Evolutionary conservation across 2,888 invertebrate species (phyloP).

Genomic region (Acutogordius australiensis): DNA sequence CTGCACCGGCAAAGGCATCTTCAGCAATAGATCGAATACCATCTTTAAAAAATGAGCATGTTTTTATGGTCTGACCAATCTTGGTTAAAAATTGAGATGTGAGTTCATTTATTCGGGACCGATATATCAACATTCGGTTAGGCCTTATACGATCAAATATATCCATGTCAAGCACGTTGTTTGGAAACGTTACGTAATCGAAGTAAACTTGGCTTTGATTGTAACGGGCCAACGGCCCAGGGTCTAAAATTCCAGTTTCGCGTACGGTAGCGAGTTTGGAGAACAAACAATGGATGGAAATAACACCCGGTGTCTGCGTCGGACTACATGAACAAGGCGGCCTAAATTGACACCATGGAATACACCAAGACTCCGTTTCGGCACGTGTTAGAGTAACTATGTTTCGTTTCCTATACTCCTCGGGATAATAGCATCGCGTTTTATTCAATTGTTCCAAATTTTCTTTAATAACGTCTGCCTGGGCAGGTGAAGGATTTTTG

Average conservation of each 20-base stretch:
- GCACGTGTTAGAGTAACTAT: neutral
- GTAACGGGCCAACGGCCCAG: no score
- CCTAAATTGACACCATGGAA: neutral
- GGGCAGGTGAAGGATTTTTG: neutral
- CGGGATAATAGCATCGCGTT: neutral
- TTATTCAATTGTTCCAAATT: neutral
- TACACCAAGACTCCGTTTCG: neutral
- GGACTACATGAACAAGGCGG: neutral
- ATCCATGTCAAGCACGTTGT: neutral
- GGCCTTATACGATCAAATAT: neutral
- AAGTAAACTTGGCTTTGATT: neutral
- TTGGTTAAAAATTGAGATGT: neutral
- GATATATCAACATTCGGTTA: neutral
- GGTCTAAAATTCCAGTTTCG: neutral
- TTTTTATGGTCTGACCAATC: neutral
- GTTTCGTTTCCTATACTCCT: neutral
- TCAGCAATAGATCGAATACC: neutral
- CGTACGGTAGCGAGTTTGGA: neutral
- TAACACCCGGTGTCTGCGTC: neutral
- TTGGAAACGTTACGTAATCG: neutral
- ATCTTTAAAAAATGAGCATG: neutral
- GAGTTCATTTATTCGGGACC: neutral
- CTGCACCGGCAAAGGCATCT: neutral
- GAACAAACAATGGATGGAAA: neutral
- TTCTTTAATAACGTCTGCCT: neutral